Conservation (phyloP, 2,113 vertebrate species). For the Egretta garzetta region DNA sequence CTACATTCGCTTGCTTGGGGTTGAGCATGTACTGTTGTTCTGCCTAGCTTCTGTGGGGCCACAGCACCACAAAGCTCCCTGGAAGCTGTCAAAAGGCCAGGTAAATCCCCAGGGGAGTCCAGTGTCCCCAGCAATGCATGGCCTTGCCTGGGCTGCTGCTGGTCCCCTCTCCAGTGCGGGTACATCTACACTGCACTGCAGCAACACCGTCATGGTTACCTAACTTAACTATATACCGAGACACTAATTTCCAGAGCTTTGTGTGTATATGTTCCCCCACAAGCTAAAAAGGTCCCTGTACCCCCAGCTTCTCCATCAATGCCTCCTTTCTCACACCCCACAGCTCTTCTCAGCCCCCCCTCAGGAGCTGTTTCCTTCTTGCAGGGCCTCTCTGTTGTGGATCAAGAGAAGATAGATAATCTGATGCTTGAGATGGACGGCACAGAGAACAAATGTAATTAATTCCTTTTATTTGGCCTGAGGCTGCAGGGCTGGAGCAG, state of each 20-base stretch:
- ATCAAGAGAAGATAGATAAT: constrained; percentile 91
- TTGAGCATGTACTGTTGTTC: constrained; percentile 1
- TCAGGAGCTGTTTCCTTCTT: constrained; percentile 46
- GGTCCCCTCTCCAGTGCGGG: neutral
- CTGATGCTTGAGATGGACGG: constrained; percentile 91
- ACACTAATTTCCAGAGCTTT: constrained; percentile 42
- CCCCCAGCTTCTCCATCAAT: neutral
- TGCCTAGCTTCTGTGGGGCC: constrained; percentile 25
- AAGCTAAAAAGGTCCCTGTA: neutral
- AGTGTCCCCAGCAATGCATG: neutral
- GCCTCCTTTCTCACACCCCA: neutral
- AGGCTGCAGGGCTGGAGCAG: neutral
- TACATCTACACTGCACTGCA: neutral
- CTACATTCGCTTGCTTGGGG: neutral
- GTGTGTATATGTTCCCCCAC: neutral
- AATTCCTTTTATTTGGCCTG: neutral
- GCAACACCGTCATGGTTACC: neutral
- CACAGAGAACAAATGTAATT: constrained; percentile 93
- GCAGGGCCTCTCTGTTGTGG: constrained; percentile 86
- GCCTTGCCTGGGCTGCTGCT: neutral
- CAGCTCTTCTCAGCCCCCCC: neutral
- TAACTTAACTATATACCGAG: neutral
- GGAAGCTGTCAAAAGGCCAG: constrained; percentile 20
- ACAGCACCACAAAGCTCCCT: constrained; percentile 31
- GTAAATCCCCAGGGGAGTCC: neutral